These are phyloP conservation scores for Pyrrhura leucotis DNA, from an alignment of 2,797 vertebrate species.

Conservation along the genomic window DNA sequence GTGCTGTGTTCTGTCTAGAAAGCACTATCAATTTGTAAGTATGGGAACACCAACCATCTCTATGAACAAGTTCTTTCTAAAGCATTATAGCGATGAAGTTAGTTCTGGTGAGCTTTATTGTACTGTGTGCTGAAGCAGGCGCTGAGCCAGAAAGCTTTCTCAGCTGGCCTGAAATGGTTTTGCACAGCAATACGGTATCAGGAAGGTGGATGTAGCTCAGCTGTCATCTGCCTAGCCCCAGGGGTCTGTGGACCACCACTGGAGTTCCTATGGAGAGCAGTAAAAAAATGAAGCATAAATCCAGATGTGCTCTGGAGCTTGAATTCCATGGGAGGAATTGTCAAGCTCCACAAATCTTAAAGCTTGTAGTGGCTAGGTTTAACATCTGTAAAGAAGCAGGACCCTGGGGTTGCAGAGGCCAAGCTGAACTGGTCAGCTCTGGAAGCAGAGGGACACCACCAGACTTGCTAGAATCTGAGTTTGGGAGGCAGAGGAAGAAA, in stretches of 20 bases:
- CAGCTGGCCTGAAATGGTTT: background rate
- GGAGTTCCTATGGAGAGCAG: background rate
- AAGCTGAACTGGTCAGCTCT: background rate
- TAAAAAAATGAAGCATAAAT: background rate
- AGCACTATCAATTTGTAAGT: background rate
- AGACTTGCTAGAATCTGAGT: background rate
- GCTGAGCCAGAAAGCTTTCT: background rate
- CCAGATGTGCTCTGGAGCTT: background rate
- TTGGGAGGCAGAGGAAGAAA: background rate
- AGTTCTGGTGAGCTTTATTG: background rate
- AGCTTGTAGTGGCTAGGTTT: background rate
- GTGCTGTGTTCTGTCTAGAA: constrained; percentile 24
- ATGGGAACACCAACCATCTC: background rate
- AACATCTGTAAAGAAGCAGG: background rate
- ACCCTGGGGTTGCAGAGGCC: background rate
- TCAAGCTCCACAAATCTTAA: background rate
- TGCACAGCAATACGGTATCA: background rate
- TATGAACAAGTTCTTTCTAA: background rate
- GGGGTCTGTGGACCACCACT: background rate
- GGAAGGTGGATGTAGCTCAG: background rate
- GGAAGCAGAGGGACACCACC: background rate
- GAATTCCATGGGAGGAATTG: background rate
- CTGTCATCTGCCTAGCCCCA: background rate
- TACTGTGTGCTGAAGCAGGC: background rate
- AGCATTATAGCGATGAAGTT: fast-evolving